A percentile compares a stretch with the other conserved stretches of the same genome.
These are phyloP conservation scores for Drosophila atroscutellata DNA, from an alignment of 2,888 invertebrate species.

Conservation along the genomic window DNA sequence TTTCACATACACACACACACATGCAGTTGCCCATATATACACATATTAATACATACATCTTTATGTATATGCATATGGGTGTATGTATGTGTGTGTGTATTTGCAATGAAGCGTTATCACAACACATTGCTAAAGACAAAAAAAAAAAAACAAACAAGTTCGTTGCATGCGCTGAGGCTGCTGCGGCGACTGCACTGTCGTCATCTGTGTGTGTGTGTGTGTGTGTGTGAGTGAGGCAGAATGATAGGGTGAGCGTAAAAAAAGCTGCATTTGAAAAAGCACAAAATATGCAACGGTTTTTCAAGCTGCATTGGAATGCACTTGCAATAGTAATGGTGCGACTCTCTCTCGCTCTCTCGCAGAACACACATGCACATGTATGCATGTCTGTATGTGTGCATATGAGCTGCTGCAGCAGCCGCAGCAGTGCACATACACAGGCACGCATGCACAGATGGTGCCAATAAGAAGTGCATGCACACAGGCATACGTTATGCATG, in stretches of 20 bases:
- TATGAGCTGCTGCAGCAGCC: conserved; percentile 12
- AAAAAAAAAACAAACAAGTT: conserved; percentile 22
- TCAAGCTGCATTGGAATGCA: conserved; percentile 61
- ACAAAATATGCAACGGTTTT: conserved; percentile 60
- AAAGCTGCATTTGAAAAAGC: conserved; percentile 47
- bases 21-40: conserved; percentile 4
- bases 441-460: conserved; percentile 53
- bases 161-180: conserved; percentile 21
- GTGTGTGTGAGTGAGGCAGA: conserved; percentile 25
- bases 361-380: not conserved
- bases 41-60: not conserved
- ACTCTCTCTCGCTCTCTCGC: conserved; percentile 21
- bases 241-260: conserved; percentile 14
- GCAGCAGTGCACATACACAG: conserved; percentile 27
- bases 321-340: conserved; percentile 29
- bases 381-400: not conserved
- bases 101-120: conserved; percentile 54
- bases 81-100: conserved; percentile 11
- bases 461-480: conserved; percentile 73
- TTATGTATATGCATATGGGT: conserved; percentile 2
- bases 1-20: conserved; percentile 29
- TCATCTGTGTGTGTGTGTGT: conserved; percentile 19
- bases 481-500: conserved; percentile 64
- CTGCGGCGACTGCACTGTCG: conserved; percentile 23
- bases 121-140: conserved; percentile 45